Evolutionary conservation across 2,797 vertebrate genomes (phyloP).

Genomic region (Sebastes variabilis): DNA sequence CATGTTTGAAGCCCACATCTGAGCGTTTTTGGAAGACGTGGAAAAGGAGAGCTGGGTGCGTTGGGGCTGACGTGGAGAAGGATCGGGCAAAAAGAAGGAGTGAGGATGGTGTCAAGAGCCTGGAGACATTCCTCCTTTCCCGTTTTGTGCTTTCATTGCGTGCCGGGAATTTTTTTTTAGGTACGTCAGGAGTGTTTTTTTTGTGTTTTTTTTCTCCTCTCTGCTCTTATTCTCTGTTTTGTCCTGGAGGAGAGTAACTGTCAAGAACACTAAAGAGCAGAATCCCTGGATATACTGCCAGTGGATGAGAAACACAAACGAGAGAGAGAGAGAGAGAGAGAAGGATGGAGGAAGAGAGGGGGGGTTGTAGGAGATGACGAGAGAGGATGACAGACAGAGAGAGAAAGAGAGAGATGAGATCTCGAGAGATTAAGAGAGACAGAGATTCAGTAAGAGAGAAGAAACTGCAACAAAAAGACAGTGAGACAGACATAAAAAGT

Average conservation of each 20-base stretch:
- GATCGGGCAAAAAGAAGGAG: constrained; percentile 3
- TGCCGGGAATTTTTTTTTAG: constrained; percentile 26
- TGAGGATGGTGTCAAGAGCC: constrained; percentile 39
- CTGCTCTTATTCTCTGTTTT: constrained; percentile 51
- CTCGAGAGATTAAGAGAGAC: constrained; percentile 13
- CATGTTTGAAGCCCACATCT: constrained; percentile 42
- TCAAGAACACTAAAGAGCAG: constrained; percentile 69
- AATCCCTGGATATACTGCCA: constrained; percentile 58
- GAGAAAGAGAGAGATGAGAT: not conserved
- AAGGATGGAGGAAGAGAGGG: constrained; percentile 3
- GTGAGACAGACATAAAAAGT: not conserved
- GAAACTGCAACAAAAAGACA: not conserved
- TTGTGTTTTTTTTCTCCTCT: not conserved
- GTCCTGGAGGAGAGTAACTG: constrained; percentile 67
- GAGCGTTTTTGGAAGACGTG: constrained; percentile 24
- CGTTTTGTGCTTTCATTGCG: constrained; percentile 35
- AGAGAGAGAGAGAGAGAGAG: not conserved
- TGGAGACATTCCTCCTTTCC: constrained; percentile 38
- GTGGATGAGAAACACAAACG: constrained; percentile 36
- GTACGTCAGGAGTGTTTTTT: constrained; percentile 30
- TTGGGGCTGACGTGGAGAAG: not conserved
- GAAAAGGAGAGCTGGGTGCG: not conserved
- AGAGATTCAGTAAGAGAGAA: constrained; percentile 1
- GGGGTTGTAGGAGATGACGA: not conserved
- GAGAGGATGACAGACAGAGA: constrained; percentile 12